phyloP scores from a whole-genome alignment of 2,888 invertebrate genomes.

The Hemaris fuciformis region DNA sequence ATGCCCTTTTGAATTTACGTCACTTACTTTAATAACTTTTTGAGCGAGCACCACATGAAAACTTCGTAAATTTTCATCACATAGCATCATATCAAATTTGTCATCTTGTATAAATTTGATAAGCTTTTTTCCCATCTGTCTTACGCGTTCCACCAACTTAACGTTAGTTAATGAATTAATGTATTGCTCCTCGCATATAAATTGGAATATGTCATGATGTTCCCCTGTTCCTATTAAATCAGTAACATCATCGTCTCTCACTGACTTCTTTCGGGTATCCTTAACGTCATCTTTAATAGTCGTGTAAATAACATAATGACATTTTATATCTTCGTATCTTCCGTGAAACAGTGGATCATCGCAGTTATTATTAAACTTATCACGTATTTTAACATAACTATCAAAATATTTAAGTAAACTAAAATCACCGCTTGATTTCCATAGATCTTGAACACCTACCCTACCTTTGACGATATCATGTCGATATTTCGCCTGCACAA shows the following conservation, averaged over 20 bases:
- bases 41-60: conserved; percentile 9
- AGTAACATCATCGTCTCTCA: neutral
- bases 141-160: neutral
- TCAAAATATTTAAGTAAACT: conserved; percentile 9
- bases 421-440: conserved; percentile 1
- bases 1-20: neutral
- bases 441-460: neutral
- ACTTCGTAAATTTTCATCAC: neutral
- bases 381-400: conserved; percentile 11
- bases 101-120: neutral
- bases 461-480: neutral
- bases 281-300: neutral
- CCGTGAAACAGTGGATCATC: neutral
- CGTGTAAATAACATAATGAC: conserved; percentile 7
- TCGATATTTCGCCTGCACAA: conserved; percentile 11
- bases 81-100: neutral
- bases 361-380: neutral
- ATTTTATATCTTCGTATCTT: neutral
- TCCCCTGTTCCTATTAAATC: neutral
- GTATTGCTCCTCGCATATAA: neutral
- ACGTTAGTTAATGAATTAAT: neutral
- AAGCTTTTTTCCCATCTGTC: neutral
- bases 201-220: neutral
- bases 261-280: neutral
- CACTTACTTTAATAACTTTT: neutral